These are phyloP conservation scores for Hyaena hyaena DNA, from an alignment of 2,113 vertebrate genomes.

Conservation along the genomic window DNA sequence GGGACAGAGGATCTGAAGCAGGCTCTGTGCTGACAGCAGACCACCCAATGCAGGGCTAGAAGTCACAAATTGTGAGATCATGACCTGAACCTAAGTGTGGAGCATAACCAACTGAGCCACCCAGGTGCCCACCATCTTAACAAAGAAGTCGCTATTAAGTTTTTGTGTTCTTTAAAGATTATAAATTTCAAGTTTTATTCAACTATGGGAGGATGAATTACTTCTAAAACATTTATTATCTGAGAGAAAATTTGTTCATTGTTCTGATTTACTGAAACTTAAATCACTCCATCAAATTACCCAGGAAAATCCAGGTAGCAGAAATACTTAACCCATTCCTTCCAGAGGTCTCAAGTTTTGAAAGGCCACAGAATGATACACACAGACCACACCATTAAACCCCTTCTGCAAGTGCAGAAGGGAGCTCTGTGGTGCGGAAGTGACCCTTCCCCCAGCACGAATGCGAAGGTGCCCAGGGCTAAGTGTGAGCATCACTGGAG, in stretches of 20 bases:
- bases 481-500: not conserved
- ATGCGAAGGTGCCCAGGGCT: constrained; percentile 10
- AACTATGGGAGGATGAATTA: constrained; percentile 38
- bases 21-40: no score
- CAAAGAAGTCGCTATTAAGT: not conserved
- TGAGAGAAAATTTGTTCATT: constrained; percentile 83
- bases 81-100: no score
- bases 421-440: constrained; percentile 30
- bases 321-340: constrained; percentile 59
- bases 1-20: no score
- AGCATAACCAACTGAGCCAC: no score
- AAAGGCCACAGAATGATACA: constrained; percentile 21
- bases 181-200: not conserved
- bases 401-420: constrained; percentile 26
- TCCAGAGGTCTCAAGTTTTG: constrained; percentile 66
- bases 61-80: no score
- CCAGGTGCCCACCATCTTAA: not conserved
- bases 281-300: constrained; percentile 72
- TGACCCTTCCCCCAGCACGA: not conserved
- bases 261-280: constrained; percentile 72
- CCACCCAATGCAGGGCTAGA: no score
- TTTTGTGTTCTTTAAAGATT: constrained; percentile 41
- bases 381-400: not conserved
- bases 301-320: constrained; percentile 71
- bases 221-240: constrained; percentile 40